A percentile compares a stretch with the other conserved stretches of the same genome.
These are phyloP conservation scores for Aeoliscus strigatus DNA, from an alignment of 2,797 vertebrate genomes.

Conservation along the genomic window DNA sequence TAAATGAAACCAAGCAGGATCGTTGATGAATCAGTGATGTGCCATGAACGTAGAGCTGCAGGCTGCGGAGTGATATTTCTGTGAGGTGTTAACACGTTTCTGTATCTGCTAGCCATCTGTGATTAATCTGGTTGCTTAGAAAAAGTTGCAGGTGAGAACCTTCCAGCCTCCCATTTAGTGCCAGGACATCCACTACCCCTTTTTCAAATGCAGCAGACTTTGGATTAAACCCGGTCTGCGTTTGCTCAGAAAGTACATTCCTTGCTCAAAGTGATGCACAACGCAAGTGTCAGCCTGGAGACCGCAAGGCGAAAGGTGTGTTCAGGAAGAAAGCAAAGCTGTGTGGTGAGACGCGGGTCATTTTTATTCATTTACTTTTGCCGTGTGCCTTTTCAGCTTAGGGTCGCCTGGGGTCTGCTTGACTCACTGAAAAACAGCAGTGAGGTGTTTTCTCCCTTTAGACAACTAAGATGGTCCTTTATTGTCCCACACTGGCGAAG, in stretches of 20 bases:
- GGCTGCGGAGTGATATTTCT: constrained; percentile 5
- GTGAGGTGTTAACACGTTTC: constrained; percentile 8
- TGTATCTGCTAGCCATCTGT: constrained; percentile 2
- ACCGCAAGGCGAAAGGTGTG: neutral
- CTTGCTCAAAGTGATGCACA: neutral
- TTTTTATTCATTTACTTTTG: too few relatives aligned
- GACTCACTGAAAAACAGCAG: too few relatives aligned
- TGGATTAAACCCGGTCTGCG: constrained; percentile 2
- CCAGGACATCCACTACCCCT: too few relatives aligned
- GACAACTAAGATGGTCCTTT: too few relatives aligned
- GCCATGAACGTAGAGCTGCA: neutral
- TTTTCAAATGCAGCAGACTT: constrained; percentile 13
- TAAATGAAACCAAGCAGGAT: too few relatives aligned
- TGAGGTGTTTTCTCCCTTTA: too few relatives aligned
- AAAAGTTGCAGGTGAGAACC: neutral
- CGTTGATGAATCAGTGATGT: too few relatives aligned
- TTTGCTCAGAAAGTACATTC: neutral
- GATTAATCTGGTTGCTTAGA: constrained; percentile 3
- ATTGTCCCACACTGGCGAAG: too few relatives aligned
- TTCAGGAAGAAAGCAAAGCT: constrained; percentile 1
- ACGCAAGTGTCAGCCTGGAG: neutral
- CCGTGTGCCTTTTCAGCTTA: too few relatives aligned
- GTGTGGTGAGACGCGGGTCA: too few relatives aligned
- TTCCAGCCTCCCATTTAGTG: constrained; percentile 7
- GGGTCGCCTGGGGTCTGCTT: too few relatives aligned